phyloP scores from a whole-genome alignment of 2,113 vertebrate species.

The Panurus biarmicus region DNA sequence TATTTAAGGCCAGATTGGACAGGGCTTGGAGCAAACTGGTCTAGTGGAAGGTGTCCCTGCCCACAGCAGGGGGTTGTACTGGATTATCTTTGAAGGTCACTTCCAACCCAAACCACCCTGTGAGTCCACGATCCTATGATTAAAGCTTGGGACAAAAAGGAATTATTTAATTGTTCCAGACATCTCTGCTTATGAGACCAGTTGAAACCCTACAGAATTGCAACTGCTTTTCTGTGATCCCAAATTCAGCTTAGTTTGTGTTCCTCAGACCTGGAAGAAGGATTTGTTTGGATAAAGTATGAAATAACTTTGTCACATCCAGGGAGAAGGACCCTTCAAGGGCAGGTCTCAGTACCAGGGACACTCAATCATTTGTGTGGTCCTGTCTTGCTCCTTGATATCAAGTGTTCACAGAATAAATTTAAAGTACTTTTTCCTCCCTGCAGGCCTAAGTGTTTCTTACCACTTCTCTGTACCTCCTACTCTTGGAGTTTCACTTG shows the following conservation, averaged over 20 bases:
- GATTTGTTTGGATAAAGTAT: neutral
- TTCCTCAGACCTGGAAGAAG: neutral
- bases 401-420: neutral
- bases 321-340: fast-evolving
- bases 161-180: neutral
- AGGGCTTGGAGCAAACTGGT: fast-evolving
- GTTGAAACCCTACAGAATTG: neutral
- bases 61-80: fast-evolving
- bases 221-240: neutral
- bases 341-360: neutral
- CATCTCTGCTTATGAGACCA: neutral
- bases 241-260: neutral
- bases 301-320: neutral
- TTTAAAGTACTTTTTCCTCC: neutral
- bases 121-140: neutral
- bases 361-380: neutral
- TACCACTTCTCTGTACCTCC: neutral
- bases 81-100: neutral
- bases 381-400: neutral
- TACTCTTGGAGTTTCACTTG: neutral
- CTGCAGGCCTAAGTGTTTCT: neutral
- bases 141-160: neutral
- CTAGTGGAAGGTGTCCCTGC: neutral
- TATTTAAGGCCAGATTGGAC: fast-evolving
- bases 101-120: neutral